A percentile compares a stretch with the other conserved stretches of the same genome.
Evolutionary conservation across 1,140 invertebrate species (phyloP).

Genomic region (Bombus superbus): DNA sequence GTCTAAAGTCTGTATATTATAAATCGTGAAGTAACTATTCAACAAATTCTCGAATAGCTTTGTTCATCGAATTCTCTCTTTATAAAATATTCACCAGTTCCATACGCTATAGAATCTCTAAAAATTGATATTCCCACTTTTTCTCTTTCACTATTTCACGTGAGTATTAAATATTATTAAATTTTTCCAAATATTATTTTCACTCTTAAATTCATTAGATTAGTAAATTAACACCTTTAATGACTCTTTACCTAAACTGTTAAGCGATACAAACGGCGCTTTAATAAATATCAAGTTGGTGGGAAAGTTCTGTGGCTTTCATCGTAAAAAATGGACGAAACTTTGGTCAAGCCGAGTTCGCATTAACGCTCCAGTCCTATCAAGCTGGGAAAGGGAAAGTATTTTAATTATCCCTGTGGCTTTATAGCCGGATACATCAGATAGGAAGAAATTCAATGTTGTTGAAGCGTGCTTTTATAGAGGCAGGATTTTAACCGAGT

Average conservation of each 20-base stretch:
- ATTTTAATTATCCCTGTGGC: neutral
- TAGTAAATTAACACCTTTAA: neutral
- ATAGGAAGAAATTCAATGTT: neutral
- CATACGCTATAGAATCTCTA: no score
- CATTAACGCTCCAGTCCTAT: neutral
- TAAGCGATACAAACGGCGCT: constrained; percentile 18
- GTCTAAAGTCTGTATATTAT: no score
- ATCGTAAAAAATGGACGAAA: constrained; percentile 17
- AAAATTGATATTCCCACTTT: no score
- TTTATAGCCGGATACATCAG: neutral
- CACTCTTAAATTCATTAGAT: neutral
- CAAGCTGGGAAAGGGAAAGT: neutral
- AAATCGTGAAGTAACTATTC: no score
- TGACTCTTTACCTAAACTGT: neutral
- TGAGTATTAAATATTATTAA: neutral
- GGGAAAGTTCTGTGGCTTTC: neutral
- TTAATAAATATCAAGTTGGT: constrained; percentile 32
- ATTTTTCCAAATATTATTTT: neutral
- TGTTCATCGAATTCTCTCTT: neutral
- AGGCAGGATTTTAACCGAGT: neutral
- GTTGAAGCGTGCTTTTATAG: neutral
- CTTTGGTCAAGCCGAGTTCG: neutral
- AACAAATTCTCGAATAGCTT: neutral
- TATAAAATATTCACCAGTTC: no score
- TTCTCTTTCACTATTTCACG: no score